Conservation (phyloP, 2,797 vertebrate genomes). For the Anabas testudineus region DNA sequence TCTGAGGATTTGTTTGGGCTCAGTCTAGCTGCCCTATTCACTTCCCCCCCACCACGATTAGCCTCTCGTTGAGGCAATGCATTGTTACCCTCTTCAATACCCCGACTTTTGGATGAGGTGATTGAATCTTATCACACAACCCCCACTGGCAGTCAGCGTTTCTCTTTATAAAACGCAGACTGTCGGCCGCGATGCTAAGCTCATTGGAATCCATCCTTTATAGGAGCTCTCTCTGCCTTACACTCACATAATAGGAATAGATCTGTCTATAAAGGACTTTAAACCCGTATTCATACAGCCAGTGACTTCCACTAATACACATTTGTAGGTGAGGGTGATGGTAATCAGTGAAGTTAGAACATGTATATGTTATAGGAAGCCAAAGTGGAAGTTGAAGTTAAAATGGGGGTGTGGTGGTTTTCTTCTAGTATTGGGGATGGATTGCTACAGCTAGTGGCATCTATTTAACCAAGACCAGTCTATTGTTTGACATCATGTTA, state of each 20-base stretch:
- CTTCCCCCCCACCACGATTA: slow-evolving; percentile 66
- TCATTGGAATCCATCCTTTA: slow-evolving; percentile 70
- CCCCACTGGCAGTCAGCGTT: slow-evolving; percentile 81
- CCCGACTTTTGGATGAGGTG: slow-evolving; percentile 78
- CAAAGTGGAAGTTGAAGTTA: not conserved
- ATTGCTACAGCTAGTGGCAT: not conserved
- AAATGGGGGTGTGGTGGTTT: not conserved
- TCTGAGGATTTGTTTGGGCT: slow-evolving; percentile 77
- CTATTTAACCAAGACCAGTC: not conserved
- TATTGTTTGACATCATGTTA: not conserved
- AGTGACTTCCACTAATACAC: not conserved
- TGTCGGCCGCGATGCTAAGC: slow-evolving; percentile 74
- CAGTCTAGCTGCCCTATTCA: slow-evolving; percentile 75
- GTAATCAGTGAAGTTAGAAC: too few species aligned
- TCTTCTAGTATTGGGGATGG: not conserved
- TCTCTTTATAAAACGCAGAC: slow-evolving; percentile 84
- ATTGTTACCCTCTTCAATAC: slow-evolving; percentile 81
- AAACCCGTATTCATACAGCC: slow-evolving; percentile 18
- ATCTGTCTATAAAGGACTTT: slow-evolving; percentile 29
- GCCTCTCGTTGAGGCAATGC: slow-evolving; percentile 76
- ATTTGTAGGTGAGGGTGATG: not conserved
- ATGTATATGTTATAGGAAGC: too few species aligned
- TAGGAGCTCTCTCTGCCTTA: slow-evolving; percentile 43
- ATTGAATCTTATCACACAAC: slow-evolving; percentile 80
- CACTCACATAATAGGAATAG: slow-evolving; percentile 38